A percentile compares a stretch with the other conserved stretches of the same genome.
phyloP scores from a whole-genome alignment of 2,113 vertebrate genomes.

The Seriola quinqueradiata region DNA sequence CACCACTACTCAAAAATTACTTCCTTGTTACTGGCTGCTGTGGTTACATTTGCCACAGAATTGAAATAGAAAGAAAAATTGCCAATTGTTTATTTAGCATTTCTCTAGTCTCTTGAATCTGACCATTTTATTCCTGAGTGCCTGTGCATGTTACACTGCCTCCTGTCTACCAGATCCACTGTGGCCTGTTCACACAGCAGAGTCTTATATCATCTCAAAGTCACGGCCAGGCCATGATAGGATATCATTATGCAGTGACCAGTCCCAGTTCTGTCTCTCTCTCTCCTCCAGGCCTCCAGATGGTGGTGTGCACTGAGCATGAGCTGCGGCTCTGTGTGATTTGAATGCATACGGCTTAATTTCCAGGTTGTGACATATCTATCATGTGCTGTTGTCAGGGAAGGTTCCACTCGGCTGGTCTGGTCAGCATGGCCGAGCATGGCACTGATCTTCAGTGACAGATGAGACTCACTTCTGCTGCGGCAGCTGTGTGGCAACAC shows the following conservation, averaged over 20 bases:
- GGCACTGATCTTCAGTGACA: slow-evolving; percentile 64
- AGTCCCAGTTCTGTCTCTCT: slow-evolving; percentile 12
- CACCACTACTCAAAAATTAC: not conserved
- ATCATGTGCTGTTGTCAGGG: slow-evolving; percentile 67
- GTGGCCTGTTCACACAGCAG: slow-evolving; percentile 1
- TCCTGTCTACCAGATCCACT: slow-evolving; percentile 3
- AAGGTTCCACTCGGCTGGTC: slow-evolving; percentile 62
- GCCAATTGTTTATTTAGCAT: not conserved
- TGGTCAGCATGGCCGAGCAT: slow-evolving; percentile 54
- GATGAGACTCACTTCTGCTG: slow-evolving; percentile 65
- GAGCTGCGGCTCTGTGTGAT: slow-evolving; percentile 59
- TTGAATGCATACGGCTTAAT: slow-evolving; percentile 72
- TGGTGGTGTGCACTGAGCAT: slow-evolving; percentile 43
- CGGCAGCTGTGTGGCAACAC: slow-evolving; percentile 53
- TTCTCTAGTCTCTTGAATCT: not conserved
- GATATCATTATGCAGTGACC: slow-evolving; percentile 45
- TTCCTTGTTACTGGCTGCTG: not conserved
- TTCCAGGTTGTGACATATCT: slow-evolving; percentile 76
- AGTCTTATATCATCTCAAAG: slow-evolving; percentile 22
- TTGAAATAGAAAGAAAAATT: slow-evolving; percentile 26
- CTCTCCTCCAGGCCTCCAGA: slow-evolving; percentile 47
- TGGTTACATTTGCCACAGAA: slow-evolving; percentile 10
- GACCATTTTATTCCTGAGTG: not conserved
- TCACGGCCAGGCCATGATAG: slow-evolving; percentile 22
- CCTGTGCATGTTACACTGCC: not conserved